Evolutionary conservation across 2,888 invertebrate genomes (phyloP).

Genomic region (Bembecia ichneumoniformis): DNA sequence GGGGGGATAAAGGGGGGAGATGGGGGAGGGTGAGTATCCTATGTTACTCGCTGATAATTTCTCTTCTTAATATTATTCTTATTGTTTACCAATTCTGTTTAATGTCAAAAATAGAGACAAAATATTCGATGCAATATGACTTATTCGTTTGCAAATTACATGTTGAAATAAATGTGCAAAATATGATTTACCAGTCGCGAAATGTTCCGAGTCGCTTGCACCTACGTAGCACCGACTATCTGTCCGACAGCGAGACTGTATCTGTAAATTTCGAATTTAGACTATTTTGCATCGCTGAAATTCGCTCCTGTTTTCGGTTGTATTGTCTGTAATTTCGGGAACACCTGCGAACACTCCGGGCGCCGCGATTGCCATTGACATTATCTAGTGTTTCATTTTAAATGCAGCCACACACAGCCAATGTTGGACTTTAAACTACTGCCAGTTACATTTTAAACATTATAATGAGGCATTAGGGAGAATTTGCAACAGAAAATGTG

Average conservation of each 20-base stretch:
- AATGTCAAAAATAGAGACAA: too few species aligned
- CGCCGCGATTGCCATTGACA: slow-evolving; percentile 41
- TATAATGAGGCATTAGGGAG: not conserved
- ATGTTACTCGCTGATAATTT: too few species aligned
- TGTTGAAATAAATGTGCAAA: not conserved
- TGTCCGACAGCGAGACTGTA: not conserved
- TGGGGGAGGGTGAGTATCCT: too few species aligned
- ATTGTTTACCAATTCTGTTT: too few species aligned
- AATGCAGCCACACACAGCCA: slow-evolving; percentile 22
- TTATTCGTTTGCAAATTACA: not conserved
- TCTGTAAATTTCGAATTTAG: not conserved
- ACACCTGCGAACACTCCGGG: slow-evolving; percentile 25
- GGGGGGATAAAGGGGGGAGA: too few species aligned
- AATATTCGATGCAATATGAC: too few species aligned
- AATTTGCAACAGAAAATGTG: not conserved
- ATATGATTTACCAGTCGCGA: not conserved
- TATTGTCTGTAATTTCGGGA: slow-evolving; percentile 31
- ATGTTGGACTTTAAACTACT: not conserved
- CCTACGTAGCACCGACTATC: not conserved
- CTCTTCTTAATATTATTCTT: too few species aligned
- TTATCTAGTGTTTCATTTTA: slow-evolving; percentile 44
- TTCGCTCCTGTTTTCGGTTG: slow-evolving; percentile 1
- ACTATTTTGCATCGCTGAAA: not conserved
- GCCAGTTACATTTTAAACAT: not conserved
- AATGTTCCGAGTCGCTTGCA: not conserved